These are phyloP conservation scores for Caenorhabditis angaria DNA, from an alignment of 2,888 invertebrate species.

Conservation along the genomic window DNA sequence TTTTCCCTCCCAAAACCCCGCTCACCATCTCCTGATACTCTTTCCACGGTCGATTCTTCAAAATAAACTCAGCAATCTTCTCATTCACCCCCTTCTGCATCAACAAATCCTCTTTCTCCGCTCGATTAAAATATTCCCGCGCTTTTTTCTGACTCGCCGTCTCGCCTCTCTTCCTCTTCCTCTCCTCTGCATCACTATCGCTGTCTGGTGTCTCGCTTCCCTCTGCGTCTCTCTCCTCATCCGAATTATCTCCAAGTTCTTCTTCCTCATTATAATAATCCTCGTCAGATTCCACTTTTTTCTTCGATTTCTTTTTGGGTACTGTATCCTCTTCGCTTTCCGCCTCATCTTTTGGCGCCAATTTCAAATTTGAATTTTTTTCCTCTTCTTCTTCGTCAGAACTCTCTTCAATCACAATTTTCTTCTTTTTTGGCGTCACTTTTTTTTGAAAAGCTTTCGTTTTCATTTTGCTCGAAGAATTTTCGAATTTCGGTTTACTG, in stretches of 20 bases:
- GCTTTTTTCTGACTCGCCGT: constrained; percentile 31
- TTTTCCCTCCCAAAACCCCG: not conserved
- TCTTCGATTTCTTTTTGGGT: constrained; percentile 20
- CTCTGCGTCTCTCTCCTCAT: constrained; percentile 32
- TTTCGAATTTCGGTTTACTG: constrained; percentile 32
- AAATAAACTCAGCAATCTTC: constrained; percentile 46
- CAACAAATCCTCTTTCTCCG: constrained; percentile 39
- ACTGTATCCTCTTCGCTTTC: constrained; percentile 7
- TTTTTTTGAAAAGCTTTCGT: constrained; percentile 23
- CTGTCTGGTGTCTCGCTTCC: constrained; percentile 43
- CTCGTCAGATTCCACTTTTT: constrained; percentile 32
- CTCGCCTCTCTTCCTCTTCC: constrained; percentile 30
- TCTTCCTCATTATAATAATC: constrained; percentile 47
- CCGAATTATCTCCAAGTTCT: constrained; percentile 34
- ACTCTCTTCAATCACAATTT: constrained; percentile 30
- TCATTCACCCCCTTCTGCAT: constrained; percentile 50
- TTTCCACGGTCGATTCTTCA: constrained; percentile 43
- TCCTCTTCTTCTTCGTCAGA: constrained; percentile 23
- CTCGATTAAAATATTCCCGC: constrained; percentile 49
- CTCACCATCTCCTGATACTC: constrained; percentile 38
- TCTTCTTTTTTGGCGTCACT: constrained; percentile 20
- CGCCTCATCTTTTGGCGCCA: constrained; percentile 22
- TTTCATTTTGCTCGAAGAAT: constrained; percentile 33
- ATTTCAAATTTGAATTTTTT: no score
- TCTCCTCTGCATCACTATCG: constrained; percentile 54